phyloP scores from a whole-genome alignment of 2,113 vertebrate species.

The Cacatua alba region DNA sequence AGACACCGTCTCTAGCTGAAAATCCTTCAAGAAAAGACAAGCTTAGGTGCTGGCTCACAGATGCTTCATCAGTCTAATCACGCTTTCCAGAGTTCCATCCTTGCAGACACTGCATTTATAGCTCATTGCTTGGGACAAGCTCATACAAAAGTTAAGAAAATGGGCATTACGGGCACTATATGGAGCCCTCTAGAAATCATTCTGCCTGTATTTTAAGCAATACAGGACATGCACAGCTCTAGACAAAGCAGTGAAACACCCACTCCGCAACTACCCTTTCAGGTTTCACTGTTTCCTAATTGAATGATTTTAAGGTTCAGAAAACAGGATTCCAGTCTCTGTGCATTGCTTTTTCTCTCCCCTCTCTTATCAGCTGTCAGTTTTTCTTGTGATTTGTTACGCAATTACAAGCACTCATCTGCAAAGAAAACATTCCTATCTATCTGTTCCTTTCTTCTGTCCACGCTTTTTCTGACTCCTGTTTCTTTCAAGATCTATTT shows the following conservation, averaged over 20 bases:
- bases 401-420: neutral
- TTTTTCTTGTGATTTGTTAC: neutral
- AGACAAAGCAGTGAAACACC: neutral
- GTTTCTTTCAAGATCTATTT: conserved; percentile 3
- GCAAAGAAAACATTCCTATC: neutral
- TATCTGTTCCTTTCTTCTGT: neutral
- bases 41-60: neutral
- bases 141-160: neutral
- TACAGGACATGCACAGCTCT: neutral
- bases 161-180: neutral
- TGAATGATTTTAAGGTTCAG: neutral
- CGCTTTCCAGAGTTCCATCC: neutral
- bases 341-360: neutral
- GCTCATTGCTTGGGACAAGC: neutral
- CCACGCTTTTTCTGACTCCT: neutral
- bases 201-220: neutral
- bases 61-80: neutral
- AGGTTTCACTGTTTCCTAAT: neutral
- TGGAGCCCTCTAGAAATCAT: neutral
- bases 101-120: neutral
- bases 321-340: neutral
- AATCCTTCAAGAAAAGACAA: neutral
- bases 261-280: neutral
- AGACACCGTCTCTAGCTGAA: neutral
- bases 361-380: neutral